Evolutionary conservation across 2,888 invertebrate species (phyloP).

Genomic region (Cybosia mesomella): DNA sequence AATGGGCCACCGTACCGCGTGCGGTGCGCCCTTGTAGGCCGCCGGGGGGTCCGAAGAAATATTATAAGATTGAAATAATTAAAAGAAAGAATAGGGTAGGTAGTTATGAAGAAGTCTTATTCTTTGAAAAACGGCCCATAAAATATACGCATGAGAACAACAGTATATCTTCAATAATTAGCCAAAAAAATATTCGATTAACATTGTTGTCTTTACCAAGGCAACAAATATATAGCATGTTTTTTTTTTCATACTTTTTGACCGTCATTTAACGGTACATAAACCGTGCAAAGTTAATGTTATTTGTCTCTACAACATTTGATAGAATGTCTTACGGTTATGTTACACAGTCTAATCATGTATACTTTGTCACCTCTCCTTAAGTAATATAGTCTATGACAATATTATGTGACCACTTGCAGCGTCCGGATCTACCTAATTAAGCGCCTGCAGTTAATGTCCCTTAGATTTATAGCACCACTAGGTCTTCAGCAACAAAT

Average conservation of each 20-base stretch:
- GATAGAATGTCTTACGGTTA: not conserved
- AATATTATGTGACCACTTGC: conserved; percentile 61
- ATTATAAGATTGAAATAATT: too few relatives aligned
- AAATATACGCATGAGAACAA: not conserved
- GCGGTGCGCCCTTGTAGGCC: too few relatives aligned
- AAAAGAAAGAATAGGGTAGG: too few relatives aligned
- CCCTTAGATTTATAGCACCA: conserved; percentile 65
- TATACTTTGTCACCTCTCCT: conserved; percentile 3
- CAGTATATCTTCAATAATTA: too few relatives aligned
- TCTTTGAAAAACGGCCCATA: too few relatives aligned
- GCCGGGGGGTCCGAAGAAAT: too few relatives aligned
- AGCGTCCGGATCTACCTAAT: conserved; percentile 75
- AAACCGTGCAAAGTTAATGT: not conserved
- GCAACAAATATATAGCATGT: not conserved
- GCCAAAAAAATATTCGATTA: not conserved
- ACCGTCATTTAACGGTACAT: not conserved
- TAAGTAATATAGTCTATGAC: conserved; percentile 54
- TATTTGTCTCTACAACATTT: not conserved
- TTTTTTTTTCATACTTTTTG: not conserved
- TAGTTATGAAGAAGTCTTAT: too few relatives aligned
- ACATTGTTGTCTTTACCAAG: not conserved
- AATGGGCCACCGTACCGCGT: too few relatives aligned
- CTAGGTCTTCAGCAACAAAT: conserved; percentile 43
- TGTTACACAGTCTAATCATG: not conserved
- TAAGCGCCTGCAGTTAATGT: conserved; percentile 80